phyloP scores from a whole-genome alignment of 2,113 vertebrate species.

The Esox niger region DNA sequence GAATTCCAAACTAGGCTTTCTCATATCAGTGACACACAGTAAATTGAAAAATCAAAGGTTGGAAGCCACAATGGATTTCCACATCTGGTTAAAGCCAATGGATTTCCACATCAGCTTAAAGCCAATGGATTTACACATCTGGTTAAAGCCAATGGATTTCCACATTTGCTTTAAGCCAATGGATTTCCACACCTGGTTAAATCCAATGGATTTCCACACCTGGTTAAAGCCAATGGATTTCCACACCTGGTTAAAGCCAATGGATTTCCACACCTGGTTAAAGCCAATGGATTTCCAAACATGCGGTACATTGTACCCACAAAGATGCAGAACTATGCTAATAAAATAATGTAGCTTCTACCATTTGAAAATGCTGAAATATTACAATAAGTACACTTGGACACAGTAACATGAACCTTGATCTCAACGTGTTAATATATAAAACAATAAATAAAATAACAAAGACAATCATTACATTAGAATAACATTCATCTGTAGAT shows the following conservation, averaged over 20 bases:
- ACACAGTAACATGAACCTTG: background rate
- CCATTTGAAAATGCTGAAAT: background rate
- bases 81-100: too few relatives aligned
- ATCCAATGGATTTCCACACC: too few relatives aligned
- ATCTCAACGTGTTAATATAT: background rate
- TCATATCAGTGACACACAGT: background rate
- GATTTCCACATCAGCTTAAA: too few relatives aligned
- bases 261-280: background rate
- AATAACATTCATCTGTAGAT: too few relatives aligned
- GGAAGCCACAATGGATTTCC: background rate
- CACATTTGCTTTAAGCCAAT: too few relatives aligned
- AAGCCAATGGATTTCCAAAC: slow-evolving; percentile 5
- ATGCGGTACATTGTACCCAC: background rate
- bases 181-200: too few relatives aligned
- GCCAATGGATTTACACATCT: too few relatives aligned
- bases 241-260: too few relatives aligned
- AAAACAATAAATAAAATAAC: too few relatives aligned
- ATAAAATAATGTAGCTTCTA: background rate
- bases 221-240: too few relatives aligned
- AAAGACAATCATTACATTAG: too few relatives aligned
- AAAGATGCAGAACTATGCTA: slow-evolving; percentile 8
- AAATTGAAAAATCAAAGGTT: background rate
- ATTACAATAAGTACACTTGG: slow-evolving; percentile 9
- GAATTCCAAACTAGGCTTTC: background rate
- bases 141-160: too few relatives aligned